phyloP scores from a whole-genome alignment of 2,797 vertebrate species.

The Propithecus perrieri region DNA sequence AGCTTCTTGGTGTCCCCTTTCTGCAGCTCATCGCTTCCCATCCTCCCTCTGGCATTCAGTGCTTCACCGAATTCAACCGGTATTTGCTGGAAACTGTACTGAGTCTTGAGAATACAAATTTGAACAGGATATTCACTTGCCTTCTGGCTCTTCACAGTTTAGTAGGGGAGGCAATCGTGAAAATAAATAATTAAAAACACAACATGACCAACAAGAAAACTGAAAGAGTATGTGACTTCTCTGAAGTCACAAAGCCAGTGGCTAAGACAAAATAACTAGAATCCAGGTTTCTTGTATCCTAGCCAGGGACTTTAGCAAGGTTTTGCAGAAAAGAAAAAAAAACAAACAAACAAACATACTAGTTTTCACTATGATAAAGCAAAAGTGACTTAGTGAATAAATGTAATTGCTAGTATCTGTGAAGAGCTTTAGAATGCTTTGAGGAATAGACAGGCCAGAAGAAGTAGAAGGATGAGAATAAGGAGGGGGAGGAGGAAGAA shows the following conservation, averaged over 20 bases:
- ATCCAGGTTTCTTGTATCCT: background rate
- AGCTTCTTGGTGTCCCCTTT: background rate
- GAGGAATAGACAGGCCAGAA: background rate
- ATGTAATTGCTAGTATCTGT: background rate
- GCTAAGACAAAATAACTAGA: background rate
- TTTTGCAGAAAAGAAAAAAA: background rate
- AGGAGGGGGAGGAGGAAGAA: too few species aligned
- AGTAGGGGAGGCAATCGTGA: fast-evolving
- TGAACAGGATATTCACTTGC: background rate
- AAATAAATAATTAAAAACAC: background rate
- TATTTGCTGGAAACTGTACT: background rate
- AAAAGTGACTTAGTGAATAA: background rate
- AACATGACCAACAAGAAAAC: background rate
- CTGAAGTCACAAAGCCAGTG: background rate
- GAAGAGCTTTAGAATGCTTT: conserved; percentile 10
- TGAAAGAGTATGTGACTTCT: background rate
- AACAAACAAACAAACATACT: background rate
- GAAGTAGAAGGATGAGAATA: background rate
- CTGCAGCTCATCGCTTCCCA: background rate
- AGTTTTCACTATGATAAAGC: background rate
- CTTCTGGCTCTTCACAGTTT: background rate
- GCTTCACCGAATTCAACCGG: background rate
- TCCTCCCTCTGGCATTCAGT: background rate
- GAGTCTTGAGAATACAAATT: background rate
- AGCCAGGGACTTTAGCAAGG: background rate